Conservation (phyloP, 2,797 vertebrate species). For the Channa striata region DNA sequence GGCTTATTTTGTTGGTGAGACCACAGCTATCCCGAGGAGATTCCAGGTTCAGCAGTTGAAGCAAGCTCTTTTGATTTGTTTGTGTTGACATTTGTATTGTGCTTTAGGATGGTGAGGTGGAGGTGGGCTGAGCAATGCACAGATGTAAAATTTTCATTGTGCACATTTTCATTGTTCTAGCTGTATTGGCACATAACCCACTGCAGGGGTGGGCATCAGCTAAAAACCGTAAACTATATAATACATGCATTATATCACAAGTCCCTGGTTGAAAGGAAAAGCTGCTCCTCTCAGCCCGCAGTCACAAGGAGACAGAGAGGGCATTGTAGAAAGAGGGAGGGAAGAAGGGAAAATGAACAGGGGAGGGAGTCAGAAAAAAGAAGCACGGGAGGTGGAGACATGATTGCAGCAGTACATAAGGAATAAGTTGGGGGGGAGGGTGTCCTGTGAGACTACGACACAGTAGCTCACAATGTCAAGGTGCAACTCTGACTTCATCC, state of each 20-base stretch:
- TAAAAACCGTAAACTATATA: slow-evolving; percentile 14
- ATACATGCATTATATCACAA: neutral
- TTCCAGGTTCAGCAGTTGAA: slow-evolving; percentile 17
- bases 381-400: slow-evolving; percentile 59
- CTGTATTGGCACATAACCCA: slow-evolving; percentile 9
- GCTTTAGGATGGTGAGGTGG: neutral
- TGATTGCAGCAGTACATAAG: slow-evolving; percentile 71
- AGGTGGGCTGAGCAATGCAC: neutral
- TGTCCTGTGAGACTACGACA: slow-evolving; percentile 55
- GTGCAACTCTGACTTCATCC: slow-evolving; percentile 52
- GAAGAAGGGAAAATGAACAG: slow-evolving; percentile 13
- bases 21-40: neutral
- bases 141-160: slow-evolving; percentile 1
- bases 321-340: slow-evolving; percentile 56
- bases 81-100: slow-evolving; percentile 19
- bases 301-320: slow-evolving; percentile 82
- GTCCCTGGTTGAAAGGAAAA: slow-evolving; percentile 28
- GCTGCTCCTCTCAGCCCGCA: slow-evolving; percentile 71
- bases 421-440: slow-evolving; percentile 37
- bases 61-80: slow-evolving; percentile 8
- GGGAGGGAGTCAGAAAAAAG: slow-evolving; percentile 24
- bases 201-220: neutral
- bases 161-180: slow-evolving; percentile 7
- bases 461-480: slow-evolving; percentile 47
- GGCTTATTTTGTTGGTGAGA: slow-evolving; percentile 33